These are phyloP conservation scores for Ochotona princeps DNA, from an alignment of 2,113 vertebrate genomes.

Conservation along the genomic window DNA sequence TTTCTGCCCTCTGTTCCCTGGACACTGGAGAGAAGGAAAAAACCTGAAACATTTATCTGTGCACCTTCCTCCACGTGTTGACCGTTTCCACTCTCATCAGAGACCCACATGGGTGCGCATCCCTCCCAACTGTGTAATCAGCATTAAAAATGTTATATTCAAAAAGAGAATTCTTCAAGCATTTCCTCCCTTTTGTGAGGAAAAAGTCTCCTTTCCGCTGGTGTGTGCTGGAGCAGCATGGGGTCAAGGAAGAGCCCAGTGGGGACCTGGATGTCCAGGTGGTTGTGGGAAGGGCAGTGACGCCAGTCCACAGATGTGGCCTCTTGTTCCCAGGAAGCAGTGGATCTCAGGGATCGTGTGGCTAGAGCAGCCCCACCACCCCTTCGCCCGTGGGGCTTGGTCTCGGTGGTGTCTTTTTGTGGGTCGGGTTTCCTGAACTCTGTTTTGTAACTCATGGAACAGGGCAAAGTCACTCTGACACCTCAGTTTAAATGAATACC, in stretches of 20 bases:
- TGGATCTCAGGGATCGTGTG: not conserved
- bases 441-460: not conserved
- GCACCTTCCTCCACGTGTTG: too few species aligned
- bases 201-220: not conserved
- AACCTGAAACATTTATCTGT: too few species aligned
- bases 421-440: not conserved
- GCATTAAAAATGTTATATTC: too few species aligned
- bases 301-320: not conserved
- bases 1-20: too few species aligned
- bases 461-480: not conserved
- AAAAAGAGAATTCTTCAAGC: too few species aligned
- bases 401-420: not conserved
- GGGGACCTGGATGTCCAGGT: not conserved
- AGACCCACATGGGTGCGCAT: too few species aligned
- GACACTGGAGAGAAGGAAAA: too few species aligned
- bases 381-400: too few species aligned
- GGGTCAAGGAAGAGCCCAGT: not conserved
- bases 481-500: not conserved
- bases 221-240: rapidly evolving
- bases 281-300: not conserved
- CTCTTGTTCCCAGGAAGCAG: not conserved
- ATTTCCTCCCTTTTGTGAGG: not conserved
- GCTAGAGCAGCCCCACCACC: too few species aligned
- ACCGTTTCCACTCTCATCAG: too few species aligned
- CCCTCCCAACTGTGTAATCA: too few species aligned